These are phyloP conservation scores for Muscicapa comitata DNA, from an alignment of 2,797 vertebrate genomes.

Conservation along the genomic window DNA sequence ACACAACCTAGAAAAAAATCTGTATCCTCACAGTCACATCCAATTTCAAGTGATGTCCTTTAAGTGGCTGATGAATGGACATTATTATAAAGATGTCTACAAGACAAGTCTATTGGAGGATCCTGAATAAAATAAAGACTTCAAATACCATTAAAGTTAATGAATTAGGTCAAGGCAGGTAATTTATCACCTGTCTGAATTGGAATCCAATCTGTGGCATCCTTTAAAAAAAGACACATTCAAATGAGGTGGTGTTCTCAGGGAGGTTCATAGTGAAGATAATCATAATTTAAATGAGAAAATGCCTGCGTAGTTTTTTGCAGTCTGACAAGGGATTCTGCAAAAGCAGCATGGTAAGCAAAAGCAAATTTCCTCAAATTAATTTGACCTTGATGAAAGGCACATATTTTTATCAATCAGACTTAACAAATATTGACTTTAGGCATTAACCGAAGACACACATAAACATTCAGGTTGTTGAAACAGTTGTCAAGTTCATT, in stretches of 20 bases:
- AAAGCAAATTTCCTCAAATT: slow-evolving; percentile 55
- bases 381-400: slow-evolving; percentile 63
- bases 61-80: slow-evolving; percentile 23
- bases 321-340: neutral
- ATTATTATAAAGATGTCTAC: slow-evolving; percentile 23
- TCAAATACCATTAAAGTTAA: slow-evolving; percentile 51
- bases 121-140: slow-evolving; percentile 25
- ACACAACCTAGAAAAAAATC: neutral
- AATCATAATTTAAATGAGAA: slow-evolving; percentile 44
- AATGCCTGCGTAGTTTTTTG: slow-evolving; percentile 5
- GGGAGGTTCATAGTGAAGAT: neutral
- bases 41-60: neutral
- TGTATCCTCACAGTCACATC: neutral
- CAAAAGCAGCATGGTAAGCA: slow-evolving; percentile 32
- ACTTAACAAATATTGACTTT: slow-evolving; percentile 57
- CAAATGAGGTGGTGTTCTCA: neutral
- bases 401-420: slow-evolving; percentile 64
- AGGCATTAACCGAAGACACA: slow-evolving; percentile 37
- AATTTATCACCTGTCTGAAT: slow-evolving; percentile 37
- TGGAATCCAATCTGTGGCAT: slow-evolving; percentile 8
- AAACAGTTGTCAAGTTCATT: slow-evolving; percentile 59
- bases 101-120: neutral
- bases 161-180: slow-evolving; percentile 56
- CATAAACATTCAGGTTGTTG: slow-evolving; percentile 42
- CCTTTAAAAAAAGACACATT: slow-evolving; percentile 6